These are phyloP conservation scores for Pachyrhynchus sulphureomaculatus DNA, from an alignment of 1,140 invertebrate species.

Conservation along the genomic window DNA sequence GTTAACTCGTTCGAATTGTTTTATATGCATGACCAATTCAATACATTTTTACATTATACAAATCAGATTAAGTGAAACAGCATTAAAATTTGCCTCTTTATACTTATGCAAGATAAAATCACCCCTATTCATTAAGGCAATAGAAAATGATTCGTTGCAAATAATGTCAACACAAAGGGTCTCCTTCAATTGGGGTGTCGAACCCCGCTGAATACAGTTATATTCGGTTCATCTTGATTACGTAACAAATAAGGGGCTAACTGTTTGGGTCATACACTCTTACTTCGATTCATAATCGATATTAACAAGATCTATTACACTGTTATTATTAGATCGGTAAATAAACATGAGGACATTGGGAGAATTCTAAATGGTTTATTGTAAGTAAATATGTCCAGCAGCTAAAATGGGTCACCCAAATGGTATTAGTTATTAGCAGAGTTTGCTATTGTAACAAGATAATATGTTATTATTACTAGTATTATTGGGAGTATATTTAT, in stretches of 20 bases:
- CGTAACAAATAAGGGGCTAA: conserved; percentile 42
- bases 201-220: conserved; percentile 29
- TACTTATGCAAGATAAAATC: conserved; percentile 35
- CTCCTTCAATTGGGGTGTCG: conserved; percentile 33
- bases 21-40: conserved; percentile 18
- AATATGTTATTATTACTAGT: no score
- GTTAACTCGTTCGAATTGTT: background rate
- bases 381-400: no score
- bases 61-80: conserved; percentile 28
- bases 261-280: conserved; percentile 35
- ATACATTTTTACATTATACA: conserved; percentile 10
- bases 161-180: conserved; percentile 38
- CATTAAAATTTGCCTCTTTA: conserved; percentile 33
- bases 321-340: conserved; percentile 35
- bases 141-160: conserved; percentile 41
- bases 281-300: conserved; percentile 33
- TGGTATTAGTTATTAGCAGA: no score
- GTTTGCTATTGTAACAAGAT: no score
- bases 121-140: conserved; percentile 34
- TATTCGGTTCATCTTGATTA: conserved; percentile 38
- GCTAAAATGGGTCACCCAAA: no score
- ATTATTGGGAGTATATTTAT: no score
- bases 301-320: conserved; percentile 40
- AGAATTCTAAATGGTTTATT: conserved; percentile 22
- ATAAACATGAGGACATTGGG: conserved; percentile 26